Percentiles rank a stretch among this genome's conserved stretches.
These are phyloP conservation scores for Tichodroma muraria DNA, from an alignment of 2,113 vertebrate species.

Conservation along the genomic window DNA sequence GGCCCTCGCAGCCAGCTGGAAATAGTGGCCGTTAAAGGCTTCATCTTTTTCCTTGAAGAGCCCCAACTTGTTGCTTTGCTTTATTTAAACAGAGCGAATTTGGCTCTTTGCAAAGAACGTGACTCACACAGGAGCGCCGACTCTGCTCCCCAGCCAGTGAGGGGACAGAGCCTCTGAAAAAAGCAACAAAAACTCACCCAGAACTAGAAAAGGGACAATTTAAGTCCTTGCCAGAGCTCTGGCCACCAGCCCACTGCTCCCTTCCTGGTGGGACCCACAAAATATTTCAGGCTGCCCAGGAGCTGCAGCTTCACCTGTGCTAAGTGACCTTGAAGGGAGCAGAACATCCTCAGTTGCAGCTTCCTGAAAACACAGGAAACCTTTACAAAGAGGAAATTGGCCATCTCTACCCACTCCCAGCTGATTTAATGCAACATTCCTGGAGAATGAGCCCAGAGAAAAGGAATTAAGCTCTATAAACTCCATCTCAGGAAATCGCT, in stretches of 20 bases:
- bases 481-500: neutral
- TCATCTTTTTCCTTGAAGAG: neutral
- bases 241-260: accelerated
- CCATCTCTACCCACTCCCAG: neutral
- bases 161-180: neutral
- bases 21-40: neutral
- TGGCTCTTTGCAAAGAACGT: neutral
- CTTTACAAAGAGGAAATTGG: neutral
- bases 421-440: neutral
- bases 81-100: neutral
- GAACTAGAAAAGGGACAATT: neutral
- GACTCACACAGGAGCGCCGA: neutral
- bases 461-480: neutral
- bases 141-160: neutral
- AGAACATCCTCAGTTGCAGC: neutral
- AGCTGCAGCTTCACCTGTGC: neutral
- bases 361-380: neutral
- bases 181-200: neutral
- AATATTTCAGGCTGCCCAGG: neutral
- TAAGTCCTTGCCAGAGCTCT: neutral
- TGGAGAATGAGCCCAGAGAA: neutral
- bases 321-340: neutral
- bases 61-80: neutral
- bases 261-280: neutral
- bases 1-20: neutral